A percentile compares a stretch with the other conserved stretches of the same genome.
Conservation (phyloP, 2,888 invertebrate genomes). For the Allolobophora icterica region DNA sequence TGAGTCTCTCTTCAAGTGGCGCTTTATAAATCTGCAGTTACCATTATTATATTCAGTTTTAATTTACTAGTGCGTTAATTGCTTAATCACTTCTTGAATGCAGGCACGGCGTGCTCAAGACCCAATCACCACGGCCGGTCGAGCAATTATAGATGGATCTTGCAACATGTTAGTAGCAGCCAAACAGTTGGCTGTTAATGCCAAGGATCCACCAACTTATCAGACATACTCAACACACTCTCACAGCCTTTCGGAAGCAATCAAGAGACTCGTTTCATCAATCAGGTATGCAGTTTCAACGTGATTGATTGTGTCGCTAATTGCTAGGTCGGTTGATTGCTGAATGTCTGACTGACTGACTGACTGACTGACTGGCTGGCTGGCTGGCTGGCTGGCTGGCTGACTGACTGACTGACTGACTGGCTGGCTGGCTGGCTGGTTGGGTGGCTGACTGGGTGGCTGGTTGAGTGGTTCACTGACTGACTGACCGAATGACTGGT, state of each 20-base stretch:
- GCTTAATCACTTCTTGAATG: too few relatives aligned
- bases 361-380: not conserved
- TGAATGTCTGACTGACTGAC: not conserved
- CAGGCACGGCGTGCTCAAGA: conserved; percentile 81
- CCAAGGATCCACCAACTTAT: conserved; percentile 91
- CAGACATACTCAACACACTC: conserved; percentile 90
- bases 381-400: not conserved
- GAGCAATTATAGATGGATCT: conserved; percentile 80
- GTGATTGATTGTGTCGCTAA: not conserved
- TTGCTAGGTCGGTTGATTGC: not conserved
- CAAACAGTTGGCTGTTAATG: conserved; percentile 84
- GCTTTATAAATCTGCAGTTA: too few relatives aligned
- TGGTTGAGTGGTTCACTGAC: too few relatives aligned
- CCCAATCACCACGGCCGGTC: conserved; percentile 84
- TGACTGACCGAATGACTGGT: too few relatives aligned
- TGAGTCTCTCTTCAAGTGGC: too few relatives aligned
- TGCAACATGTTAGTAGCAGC: conserved; percentile 89
- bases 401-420: too few relatives aligned
- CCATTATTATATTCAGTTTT: too few relatives aligned
- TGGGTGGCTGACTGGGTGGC: too few relatives aligned
- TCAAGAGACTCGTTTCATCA: conserved; percentile 89
- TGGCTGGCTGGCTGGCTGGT: too few relatives aligned
- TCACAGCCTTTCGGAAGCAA: conserved; percentile 93
- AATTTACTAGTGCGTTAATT: too few relatives aligned
- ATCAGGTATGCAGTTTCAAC: conserved; percentile 72